Evolutionary conservation across 2,797 vertebrate genomes (phyloP).

Genomic region (Myripristis murdjan): DNA sequence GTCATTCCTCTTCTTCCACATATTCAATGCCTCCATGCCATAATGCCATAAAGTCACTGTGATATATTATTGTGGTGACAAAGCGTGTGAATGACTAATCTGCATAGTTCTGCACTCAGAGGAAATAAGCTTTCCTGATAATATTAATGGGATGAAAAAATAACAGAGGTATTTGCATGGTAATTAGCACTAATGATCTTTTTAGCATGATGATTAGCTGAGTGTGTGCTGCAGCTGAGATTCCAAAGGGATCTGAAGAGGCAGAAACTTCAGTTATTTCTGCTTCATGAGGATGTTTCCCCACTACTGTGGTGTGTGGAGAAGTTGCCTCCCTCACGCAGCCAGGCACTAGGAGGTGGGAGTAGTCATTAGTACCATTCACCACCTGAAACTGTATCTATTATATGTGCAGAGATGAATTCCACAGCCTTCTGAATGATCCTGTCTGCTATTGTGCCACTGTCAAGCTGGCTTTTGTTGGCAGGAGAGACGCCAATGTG

Average conservation of each 20-base stretch:
- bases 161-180: conserved; percentile 79
- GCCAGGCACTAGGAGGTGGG: conserved; percentile 39
- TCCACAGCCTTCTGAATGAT: not conserved
- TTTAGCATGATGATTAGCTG: conserved; percentile 78
- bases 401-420: too few species aligned
- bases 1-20: conserved; percentile 7
- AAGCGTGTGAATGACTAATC: conserved; percentile 46
- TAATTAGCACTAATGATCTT: conserved; percentile 80
- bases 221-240: conserved; percentile 60
- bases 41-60: conserved; percentile 10
- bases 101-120: conserved; percentile 55
- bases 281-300: conserved; percentile 38
- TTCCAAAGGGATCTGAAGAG: conserved; percentile 55
- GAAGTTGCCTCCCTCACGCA: conserved; percentile 28
- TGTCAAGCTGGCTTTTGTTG: conserved; percentile 30
- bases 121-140: conserved; percentile 50
- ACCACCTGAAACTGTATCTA: conserved; percentile 31
- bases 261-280: conserved; percentile 60
- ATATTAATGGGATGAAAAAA: conserved; percentile 75
- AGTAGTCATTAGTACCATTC: conserved; percentile 43
- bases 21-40: not conserved
- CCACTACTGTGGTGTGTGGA: conserved; percentile 35
- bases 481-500: conserved; percentile 34
- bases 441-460: conserved; percentile 19
- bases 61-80: conserved; percentile 10